Percentiles rank a stretch among this genome's conserved stretches.
Evolutionary conservation across 2,888 invertebrate genomes (phyloP).

Genomic region (Dryadula phaetusa): DNA sequence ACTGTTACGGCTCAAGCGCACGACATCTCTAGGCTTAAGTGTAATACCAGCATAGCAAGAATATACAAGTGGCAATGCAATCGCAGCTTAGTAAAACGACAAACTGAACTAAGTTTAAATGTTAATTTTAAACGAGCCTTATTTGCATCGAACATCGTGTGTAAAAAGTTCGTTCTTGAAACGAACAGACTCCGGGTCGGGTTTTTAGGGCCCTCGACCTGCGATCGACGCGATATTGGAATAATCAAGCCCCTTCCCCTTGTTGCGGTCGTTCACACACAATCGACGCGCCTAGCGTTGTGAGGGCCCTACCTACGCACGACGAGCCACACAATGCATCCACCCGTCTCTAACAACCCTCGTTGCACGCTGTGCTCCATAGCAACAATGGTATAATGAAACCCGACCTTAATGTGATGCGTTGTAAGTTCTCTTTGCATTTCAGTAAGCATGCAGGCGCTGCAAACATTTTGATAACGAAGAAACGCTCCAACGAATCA

Average conservation of each 20-base stretch:
- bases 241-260: constrained; percentile 80
- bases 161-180: constrained; percentile 49
- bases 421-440: constrained; percentile 43
- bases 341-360: constrained; percentile 72
- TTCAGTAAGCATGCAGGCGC: constrained; percentile 54
- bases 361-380: constrained; percentile 48
- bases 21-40: constrained; percentile 12
- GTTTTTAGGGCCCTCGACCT: constrained; percentile 75
- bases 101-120: constrained; percentile 57
- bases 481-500: constrained; percentile 51
- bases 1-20: constrained; percentile 25
- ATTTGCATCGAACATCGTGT: constrained; percentile 71
- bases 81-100: constrained; percentile 22
- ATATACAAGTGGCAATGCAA: constrained; percentile 29
- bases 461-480: constrained; percentile 60
- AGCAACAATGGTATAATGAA: constrained; percentile 42
- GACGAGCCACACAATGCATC: constrained; percentile 72
- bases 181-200: constrained; percentile 54
- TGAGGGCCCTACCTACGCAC: constrained; percentile 77
- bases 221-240: constrained; percentile 73
- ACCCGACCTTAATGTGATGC: constrained; percentile 50
- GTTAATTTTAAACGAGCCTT: constrained; percentile 58
- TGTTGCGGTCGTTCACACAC: constrained; percentile 82
- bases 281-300: constrained; percentile 70
- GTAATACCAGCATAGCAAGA: not conserved